A percentile compares a stretch with the other conserved stretches of the same genome.
These are phyloP conservation scores for Drosophila sp. DNA, from an alignment of 1,140 invertebrate genomes.

Conservation along the genomic window DNA sequence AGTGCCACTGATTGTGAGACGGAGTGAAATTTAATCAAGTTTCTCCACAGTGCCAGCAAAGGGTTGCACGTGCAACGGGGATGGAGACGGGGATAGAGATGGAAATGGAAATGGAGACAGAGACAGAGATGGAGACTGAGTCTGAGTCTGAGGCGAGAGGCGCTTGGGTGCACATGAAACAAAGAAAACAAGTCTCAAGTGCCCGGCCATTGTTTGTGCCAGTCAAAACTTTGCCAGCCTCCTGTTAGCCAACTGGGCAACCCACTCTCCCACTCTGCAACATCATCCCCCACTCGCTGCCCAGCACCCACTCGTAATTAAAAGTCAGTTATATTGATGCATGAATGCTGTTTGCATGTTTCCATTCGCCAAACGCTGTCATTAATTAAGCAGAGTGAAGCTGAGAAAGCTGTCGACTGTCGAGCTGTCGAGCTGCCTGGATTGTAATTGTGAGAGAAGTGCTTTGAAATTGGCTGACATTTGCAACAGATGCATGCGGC, in stretches of 20 bases:
- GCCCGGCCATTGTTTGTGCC: constrained; percentile 70
- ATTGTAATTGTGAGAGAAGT: constrained; percentile 17
- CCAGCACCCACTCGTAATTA: constrained; percentile 47
- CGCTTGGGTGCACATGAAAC: constrained; percentile 50
- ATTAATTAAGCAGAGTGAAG: constrained; percentile 22
- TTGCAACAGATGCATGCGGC: not conserved
- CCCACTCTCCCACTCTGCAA: not conserved
- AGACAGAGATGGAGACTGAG: not conserved
- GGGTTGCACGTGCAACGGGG: constrained; percentile 40
- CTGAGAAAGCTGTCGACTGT: constrained; percentile 1
- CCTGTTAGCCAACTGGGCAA: too few species aligned
- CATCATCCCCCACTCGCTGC: too few species aligned
- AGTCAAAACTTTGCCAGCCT: constrained; percentile 55
- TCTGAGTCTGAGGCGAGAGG: not conserved
- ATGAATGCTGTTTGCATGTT: constrained; percentile 35
- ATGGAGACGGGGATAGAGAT: not conserved
- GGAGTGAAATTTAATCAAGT: constrained; percentile 80
- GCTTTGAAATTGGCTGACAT: constrained; percentile 13
- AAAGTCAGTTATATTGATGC: constrained; percentile 35
- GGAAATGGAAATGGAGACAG: not conserved
- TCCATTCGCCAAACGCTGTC: constrained; percentile 18
- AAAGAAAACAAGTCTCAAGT: constrained; percentile 81
- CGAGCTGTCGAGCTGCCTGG: not conserved
- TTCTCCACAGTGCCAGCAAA: constrained; percentile 44
- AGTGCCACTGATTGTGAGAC: constrained; percentile 52